phyloP scores from a whole-genome alignment of 2,113 vertebrate genomes.

The Mormyrus iriodes region DNA sequence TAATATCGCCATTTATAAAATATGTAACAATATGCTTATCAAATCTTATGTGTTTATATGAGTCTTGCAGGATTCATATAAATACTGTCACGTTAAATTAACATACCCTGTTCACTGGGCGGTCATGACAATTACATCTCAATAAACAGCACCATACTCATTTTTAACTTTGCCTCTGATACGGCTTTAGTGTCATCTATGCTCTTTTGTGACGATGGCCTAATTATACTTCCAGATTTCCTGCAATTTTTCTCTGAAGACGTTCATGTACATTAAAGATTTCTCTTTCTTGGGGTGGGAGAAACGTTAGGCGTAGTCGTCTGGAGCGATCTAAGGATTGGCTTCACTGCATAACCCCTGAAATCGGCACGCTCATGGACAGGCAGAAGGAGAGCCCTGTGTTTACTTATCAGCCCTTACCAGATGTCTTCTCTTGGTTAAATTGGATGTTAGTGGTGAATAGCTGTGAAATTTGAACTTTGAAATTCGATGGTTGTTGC shows the following conservation, averaged over 20 bases:
- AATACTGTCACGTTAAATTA: background rate
- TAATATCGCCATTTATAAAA: background rate
- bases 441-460: conserved; percentile 9
- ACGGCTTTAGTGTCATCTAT: background rate
- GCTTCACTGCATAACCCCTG: conserved; percentile 10
- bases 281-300: background rate
- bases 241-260: background rate
- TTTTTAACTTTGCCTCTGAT: background rate
- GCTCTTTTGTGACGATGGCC: background rate
- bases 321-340: background rate
- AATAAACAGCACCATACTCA: background rate
- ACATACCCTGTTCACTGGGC: background rate
- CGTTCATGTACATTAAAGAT: background rate
- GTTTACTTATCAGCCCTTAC: conserved; percentile 55
- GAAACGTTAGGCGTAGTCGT: background rate
- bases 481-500: conserved; percentile 11
- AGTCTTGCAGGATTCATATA: background rate
- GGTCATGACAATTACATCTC: background rate
- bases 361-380: conserved; percentile 15
- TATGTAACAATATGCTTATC: background rate
- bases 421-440: conserved; percentile 43
- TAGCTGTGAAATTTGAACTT: conserved; percentile 18
- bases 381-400: background rate
- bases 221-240: background rate
- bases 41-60: background rate